Evolutionary conservation across 2,888 invertebrate genomes (phyloP), one percentile per base, ranked within the genome.

Genomic region (Xanthia icteritia): DNA sequence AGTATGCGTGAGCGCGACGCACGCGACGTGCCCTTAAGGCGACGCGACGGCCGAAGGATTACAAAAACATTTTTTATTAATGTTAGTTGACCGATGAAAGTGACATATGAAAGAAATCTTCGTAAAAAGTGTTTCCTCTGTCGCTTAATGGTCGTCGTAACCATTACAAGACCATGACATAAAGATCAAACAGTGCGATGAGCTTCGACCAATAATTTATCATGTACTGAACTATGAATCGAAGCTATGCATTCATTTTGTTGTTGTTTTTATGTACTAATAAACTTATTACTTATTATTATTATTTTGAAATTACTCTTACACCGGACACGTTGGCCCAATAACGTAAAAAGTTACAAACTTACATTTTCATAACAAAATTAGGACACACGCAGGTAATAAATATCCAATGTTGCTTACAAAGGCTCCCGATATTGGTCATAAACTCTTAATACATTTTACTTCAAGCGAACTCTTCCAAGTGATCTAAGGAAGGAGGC

Each of bases 1-100:
- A 86, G 90, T 90, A 93, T 95, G 96, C 95, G 93, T 89, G 93
- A 86, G 90, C 94, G 94, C 93, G 94, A 86, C 88, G 83, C 82
- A 88, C 88, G 88, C 80, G 85, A 91, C 92, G 90, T 90, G 90
- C 90, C 91, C 92, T 92, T 92, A 92, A 93, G 91, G 92, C 92
- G 91, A 88, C 88, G 82, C 92, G 91, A 87, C 88, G 82, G 72
- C 68, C 84, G 85, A 85, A 89, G 92, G 95, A 94, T 94, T 94
- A 93, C 91, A 93, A 92, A 91, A 84, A 83, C 63, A 81, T 85
- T 86, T 88, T 73, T 45, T 86, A 84, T 84, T 74, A 91, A 91
- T 91, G 90, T 91, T 90, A 91, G 89, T 85, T 89, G 92, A 92
- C 90, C 91, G 91, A 91, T 90, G 92, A 91, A 92, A 91, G 89